Evolutionary conservation across 1,140 invertebrate genomes (phyloP), one percentile per base, ranked within the genome.

Genomic region (Cotesia glomerata): DNA sequence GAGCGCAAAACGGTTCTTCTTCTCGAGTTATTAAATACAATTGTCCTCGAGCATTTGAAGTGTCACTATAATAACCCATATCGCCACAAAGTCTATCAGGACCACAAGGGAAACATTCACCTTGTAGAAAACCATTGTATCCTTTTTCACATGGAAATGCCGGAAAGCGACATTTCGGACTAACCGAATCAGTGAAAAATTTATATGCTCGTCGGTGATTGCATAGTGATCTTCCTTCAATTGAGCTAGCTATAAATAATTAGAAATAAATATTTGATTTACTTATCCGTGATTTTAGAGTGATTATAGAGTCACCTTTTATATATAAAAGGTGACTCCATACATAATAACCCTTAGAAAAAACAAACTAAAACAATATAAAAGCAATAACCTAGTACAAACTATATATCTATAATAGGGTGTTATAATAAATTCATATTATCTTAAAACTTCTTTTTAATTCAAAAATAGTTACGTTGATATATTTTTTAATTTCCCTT

Each of bases 31-130:
- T 87, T 13, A 97, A 84, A 80, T 95, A 98, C 0, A 97, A 88
- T 73, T 94, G 92, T 0, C 95, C 95, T 16, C 95, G 87, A 0
- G 93, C 95, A 3, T 90, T 89, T 0, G 93, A 93, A 5, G 91
- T 86, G 83, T 97, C 93, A 2, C 96, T 95, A 83, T 97, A 96
- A 86, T 96, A 98, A 0, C 97, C 97, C 96, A 98, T 98, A 80
- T 95, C 93, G 11, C 94, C 94, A 82, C 96, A 98, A 2, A 89
- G 85, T 4, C 88, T 82, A 8, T 88, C 85, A 13, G 88, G 85
- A 3, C 89, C 78, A 79, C 93, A 95, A 2, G 90, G 90, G 75
- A 94, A 93, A 79, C 93, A 94, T 34, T 91, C 88, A 49, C 95
- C 95, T 54, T 90, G 89, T 11, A 95, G 82, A 76, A 96, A 95